phyloP scores from a whole-genome alignment of 1,140 invertebrate genomes.

The Trichonephila inaurata region DNA sequence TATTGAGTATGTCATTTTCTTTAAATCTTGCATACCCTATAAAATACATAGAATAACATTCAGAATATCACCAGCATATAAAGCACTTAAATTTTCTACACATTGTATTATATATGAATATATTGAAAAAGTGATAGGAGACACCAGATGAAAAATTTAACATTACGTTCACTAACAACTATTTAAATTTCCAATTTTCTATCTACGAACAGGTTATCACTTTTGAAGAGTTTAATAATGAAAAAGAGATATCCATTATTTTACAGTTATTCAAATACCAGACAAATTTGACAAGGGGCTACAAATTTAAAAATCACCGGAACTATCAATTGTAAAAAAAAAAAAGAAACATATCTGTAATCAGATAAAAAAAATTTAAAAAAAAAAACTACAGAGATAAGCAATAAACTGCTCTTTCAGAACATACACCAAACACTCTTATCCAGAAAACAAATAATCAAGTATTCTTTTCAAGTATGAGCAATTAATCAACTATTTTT shows the following conservation, averaged over 20 bases:
- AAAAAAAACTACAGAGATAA: too few species aligned
- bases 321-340: neutral
- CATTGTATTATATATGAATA: constrained; percentile 32
- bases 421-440: too few species aligned
- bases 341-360: neutral
- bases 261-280: neutral
- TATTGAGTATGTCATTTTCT: neutral
- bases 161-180: constrained; percentile 41
- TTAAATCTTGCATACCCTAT: neutral
- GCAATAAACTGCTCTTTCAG: too few species aligned
- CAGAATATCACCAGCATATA: neutral
- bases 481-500: too few species aligned
- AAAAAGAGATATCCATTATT: constrained; percentile 3
- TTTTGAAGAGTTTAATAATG: constrained; percentile 22
- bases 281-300: neutral
- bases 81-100: constrained; percentile 5
- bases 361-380: neutral
- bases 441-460: too few species aligned
- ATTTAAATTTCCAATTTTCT: constrained; percentile 38
- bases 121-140: constrained; percentile 48
- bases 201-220: constrained; percentile 55
- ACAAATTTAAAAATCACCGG: neutral
- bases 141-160: constrained; percentile 49
- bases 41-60: neutral
- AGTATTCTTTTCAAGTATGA: too few species aligned